Percentiles rank a stretch among this genome's conserved stretches.
phyloP scores from a whole-genome alignment of 2,888 invertebrate genomes.

The Dicyrtomina minuta region DNA sequence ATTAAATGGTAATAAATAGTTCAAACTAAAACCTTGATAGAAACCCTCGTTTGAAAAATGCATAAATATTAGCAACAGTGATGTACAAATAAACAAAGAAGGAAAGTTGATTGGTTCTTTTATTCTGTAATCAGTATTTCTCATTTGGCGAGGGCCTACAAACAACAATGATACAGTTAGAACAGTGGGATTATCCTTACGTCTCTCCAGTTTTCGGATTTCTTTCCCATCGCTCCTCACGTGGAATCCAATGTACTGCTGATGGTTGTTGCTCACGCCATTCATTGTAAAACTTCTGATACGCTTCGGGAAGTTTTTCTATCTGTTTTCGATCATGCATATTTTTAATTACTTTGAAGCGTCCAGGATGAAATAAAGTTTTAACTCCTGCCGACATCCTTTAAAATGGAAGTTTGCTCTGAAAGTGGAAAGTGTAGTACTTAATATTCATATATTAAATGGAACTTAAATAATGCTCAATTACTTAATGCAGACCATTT shows the following conservation, averaged over 20 bases:
- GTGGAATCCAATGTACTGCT: slow-evolving; percentile 71
- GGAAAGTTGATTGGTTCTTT: too few relatives aligned
- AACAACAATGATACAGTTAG: too few relatives aligned
- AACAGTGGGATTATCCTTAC: slow-evolving; percentile 59
- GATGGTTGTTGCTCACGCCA: slow-evolving; percentile 69
- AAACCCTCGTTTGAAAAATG: too few relatives aligned
- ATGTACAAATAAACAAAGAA: too few relatives aligned
- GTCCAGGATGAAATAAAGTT: slow-evolving; percentile 14
- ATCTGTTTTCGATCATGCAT: slow-evolving; percentile 34
- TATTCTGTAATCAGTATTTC: too few relatives aligned
- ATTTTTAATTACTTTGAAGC: slow-evolving; percentile 14
- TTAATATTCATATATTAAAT: too few relatives aligned
- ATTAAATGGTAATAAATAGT: neutral
- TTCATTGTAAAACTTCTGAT: slow-evolving; percentile 82
- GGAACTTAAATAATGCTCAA: too few relatives aligned
- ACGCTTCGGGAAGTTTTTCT: slow-evolving; percentile 68
- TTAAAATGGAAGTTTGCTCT: too few relatives aligned
- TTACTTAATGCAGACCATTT: too few relatives aligned
- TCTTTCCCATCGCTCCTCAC: slow-evolving; percentile 71
- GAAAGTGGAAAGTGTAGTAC: too few relatives aligned
- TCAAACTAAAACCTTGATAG: neutral
- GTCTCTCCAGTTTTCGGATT: slow-evolving; percentile 74
- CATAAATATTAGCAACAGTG: too few relatives aligned
- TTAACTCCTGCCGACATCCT: slow-evolving; percentile 4
- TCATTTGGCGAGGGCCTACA: too few relatives aligned